Evolutionary conservation across 2,797 vertebrate genomes (phyloP).

Genomic region (Lates japonicus): DNA sequence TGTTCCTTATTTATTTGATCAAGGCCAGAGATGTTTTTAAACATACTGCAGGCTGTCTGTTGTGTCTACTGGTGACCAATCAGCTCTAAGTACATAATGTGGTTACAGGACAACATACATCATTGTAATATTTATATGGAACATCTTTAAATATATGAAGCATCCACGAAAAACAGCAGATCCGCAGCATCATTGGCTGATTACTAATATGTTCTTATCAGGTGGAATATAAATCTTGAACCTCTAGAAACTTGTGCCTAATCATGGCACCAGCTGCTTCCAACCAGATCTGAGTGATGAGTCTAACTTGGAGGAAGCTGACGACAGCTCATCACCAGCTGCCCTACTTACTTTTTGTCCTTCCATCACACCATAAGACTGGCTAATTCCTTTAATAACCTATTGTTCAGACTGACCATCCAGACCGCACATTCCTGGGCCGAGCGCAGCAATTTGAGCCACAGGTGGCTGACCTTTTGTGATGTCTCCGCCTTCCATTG

Average conservation of each 20-base stretch:
- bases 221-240: background rate
- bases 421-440: slow-evolving; percentile 11
- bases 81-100: background rate
- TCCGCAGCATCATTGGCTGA: background rate
- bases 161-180: background rate
- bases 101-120: background rate
- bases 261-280: slow-evolving; percentile 11
- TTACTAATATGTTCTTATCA: background rate
- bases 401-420: slow-evolving; percentile 57
- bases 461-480: slow-evolving; percentile 58
- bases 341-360: slow-evolving; percentile 36
- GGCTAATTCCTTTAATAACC: slow-evolving; percentile 54
- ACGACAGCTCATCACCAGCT: slow-evolving; percentile 54
- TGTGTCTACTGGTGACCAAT: slow-evolving; percentile 4
- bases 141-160: background rate
- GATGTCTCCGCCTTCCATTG: slow-evolving; percentile 33
- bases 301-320: background rate
- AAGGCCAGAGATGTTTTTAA: background rate
- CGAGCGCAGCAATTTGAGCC: slow-evolving; percentile 26
- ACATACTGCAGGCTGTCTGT: background rate
- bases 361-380: slow-evolving; percentile 8
- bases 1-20: background rate
- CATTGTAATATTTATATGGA: background rate
- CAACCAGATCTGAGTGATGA: background rate
- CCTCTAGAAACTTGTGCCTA: background rate